phyloP scores from a whole-genome alignment of 2,888 invertebrate species.

The Pristionchus arcanus region DNA sequence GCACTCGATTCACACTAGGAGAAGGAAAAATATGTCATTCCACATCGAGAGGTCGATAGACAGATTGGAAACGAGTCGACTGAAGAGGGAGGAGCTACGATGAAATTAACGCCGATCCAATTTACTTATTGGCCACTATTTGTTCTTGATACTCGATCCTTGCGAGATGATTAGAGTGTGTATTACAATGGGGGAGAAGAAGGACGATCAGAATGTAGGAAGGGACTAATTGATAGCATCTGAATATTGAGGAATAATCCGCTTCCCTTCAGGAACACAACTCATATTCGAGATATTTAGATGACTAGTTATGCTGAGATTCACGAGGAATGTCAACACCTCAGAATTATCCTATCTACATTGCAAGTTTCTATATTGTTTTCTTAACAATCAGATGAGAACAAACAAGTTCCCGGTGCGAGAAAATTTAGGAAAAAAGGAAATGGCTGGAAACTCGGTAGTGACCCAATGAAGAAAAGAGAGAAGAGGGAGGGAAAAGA shows the following conservation, averaged over 20 bases:
- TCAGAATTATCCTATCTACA: slow-evolving; percentile 37
- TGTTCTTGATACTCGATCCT: slow-evolving; percentile 17
- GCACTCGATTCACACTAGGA: slow-evolving; percentile 46
- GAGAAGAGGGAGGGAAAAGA: neutral
- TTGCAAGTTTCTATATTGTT: neutral
- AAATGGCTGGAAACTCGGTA: neutral
- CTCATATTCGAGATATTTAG: slow-evolving; percentile 71
- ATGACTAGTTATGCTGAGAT: too few species aligned
- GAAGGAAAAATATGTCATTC: neutral
- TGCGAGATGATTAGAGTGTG: slow-evolving; percentile 4
- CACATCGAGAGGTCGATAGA: neutral
- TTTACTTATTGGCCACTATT: neutral
- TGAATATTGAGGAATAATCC: neutral
- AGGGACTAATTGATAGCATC: neutral
- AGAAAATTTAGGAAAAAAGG: neutral
- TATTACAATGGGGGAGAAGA: slow-evolving; percentile 21
- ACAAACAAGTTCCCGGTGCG: neutral
- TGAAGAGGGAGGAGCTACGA: neutral
- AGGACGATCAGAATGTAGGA: neutral
- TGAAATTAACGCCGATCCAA: neutral
- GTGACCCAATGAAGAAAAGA: neutral
- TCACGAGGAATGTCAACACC: slow-evolving; percentile 70
- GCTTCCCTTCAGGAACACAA: slow-evolving; percentile 65
- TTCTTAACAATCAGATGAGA: neutral
- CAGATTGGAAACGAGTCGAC: slow-evolving; percentile 9